These are phyloP conservation scores for Tetramorium parvispinum DNA, from an alignment of 1,140 invertebrate genomes.

Conservation along the genomic window DNA sequence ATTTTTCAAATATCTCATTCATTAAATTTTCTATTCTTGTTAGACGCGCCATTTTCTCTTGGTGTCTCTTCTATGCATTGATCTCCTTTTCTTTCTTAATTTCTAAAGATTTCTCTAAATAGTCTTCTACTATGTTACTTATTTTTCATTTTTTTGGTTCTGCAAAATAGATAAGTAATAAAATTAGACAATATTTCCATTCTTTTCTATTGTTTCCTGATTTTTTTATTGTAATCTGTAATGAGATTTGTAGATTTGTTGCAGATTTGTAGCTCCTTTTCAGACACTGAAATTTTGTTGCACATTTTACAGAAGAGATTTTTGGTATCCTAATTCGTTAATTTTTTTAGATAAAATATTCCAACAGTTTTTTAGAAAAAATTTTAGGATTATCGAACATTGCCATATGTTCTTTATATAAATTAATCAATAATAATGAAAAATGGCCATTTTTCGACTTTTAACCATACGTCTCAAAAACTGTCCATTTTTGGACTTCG, in stretches of 20 bases:
- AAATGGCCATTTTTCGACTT: too few relatives aligned
- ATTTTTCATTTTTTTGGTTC: background rate
- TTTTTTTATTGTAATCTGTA: background rate
- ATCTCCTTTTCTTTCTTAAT: background rate
- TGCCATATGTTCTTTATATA: background rate
- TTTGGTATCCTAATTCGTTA: background rate
- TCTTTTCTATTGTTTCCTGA: background rate
- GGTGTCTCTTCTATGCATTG: background rate
- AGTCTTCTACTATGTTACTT: background rate
- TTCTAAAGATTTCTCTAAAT: background rate
- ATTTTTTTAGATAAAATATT: background rate
- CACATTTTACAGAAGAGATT: background rate
- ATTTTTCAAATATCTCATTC: background rate
- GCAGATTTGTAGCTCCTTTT: background rate
- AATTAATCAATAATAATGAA: background rate
- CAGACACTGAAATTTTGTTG: background rate
- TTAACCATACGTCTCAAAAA: too few relatives aligned
- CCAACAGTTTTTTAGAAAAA: background rate
- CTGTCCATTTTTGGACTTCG: too few relatives aligned
- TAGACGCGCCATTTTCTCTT: background rate
- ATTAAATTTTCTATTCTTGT: background rate
- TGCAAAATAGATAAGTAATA: background rate
- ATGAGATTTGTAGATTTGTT: too few relatives aligned
- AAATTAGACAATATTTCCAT: slow-evolving; percentile 1
- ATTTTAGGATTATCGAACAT: background rate